A percentile compares a stretch with the other conserved stretches of the same genome.
phyloP scores from a whole-genome alignment of 2,888 invertebrate species.

The Leucophora obtusa region DNA sequence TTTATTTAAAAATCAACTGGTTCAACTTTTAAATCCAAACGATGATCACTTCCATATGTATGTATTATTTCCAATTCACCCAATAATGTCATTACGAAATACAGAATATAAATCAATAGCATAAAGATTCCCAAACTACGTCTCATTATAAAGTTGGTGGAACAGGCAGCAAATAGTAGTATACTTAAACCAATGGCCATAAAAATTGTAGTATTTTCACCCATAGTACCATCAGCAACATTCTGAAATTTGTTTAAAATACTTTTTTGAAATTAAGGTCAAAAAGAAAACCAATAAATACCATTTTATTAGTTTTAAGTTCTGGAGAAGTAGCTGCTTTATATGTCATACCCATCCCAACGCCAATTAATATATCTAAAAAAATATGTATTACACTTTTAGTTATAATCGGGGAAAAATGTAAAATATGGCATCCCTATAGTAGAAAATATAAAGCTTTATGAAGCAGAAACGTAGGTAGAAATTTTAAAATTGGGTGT shows the following conservation, averaged over 20 bases:
- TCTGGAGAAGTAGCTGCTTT: constrained; percentile 4
- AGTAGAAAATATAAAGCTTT: too few species aligned
- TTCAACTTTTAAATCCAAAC: constrained; percentile 53
- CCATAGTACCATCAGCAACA: constrained; percentile 66
- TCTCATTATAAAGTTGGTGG: constrained; percentile 67
- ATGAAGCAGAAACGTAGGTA: too few species aligned
- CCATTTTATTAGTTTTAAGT: constrained; percentile 16
- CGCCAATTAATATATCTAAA: constrained; percentile 19
- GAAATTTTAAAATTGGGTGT: too few species aligned
- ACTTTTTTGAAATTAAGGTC: too few species aligned
- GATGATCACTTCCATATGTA: constrained; percentile 65
- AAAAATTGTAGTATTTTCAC: constrained; percentile 67
- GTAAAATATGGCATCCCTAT: too few species aligned
- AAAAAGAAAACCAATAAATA: neutral
- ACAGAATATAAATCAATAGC: constrained; percentile 59
- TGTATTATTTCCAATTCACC: constrained; percentile 64
- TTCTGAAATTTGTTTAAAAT: constrained; percentile 45
- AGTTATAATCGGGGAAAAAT: too few species aligned
- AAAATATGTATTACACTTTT: neutral
- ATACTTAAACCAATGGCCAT: constrained; percentile 59
- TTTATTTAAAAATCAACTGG: constrained; percentile 14
- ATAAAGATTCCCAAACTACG: constrained; percentile 64
- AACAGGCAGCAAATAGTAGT: constrained; percentile 62
- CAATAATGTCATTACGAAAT: constrained; percentile 58
- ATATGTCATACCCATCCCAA: constrained; percentile 29